phyloP scores from a whole-genome alignment of 2,888 invertebrate species.

The Hofmannophila pseudospretella region DNA sequence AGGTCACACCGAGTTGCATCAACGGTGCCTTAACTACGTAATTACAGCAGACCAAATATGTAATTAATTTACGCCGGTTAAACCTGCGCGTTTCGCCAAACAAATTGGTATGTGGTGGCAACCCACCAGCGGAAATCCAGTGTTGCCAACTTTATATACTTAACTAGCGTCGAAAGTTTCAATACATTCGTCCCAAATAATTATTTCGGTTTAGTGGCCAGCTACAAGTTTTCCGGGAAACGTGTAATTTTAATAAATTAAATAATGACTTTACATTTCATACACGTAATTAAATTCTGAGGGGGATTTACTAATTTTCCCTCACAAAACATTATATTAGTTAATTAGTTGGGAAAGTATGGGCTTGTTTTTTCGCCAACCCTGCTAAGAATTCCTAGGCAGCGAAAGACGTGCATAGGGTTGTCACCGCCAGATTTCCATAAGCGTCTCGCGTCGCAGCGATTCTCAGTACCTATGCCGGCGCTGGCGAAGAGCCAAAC shows the following conservation, averaged over 20 bases:
- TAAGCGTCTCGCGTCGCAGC: slow-evolving; percentile 14
- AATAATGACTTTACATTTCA: too few species aligned
- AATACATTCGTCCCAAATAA: slow-evolving; percentile 31
- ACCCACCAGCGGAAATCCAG: slow-evolving; percentile 16
- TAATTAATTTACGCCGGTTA: slow-evolving; percentile 56
- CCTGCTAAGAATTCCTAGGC: too few species aligned
- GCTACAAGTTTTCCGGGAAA: not conserved
- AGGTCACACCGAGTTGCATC: slow-evolving; percentile 50
- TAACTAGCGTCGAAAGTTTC: slow-evolving; percentile 29
- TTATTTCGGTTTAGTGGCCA: slow-evolving; percentile 23
- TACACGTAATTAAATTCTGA: too few species aligned
- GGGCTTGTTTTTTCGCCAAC: too few species aligned
- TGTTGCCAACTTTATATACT: slow-evolving; percentile 29
- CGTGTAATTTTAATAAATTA: too few species aligned
- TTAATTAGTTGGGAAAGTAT: too few species aligned
- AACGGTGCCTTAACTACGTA: slow-evolving; percentile 39
- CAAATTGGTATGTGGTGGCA: slow-evolving; percentile 35
- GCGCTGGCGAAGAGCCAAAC: slow-evolving; percentile 59
- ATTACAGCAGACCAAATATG: slow-evolving; percentile 52
- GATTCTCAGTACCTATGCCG: slow-evolving; percentile 16
- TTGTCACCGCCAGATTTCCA: slow-evolving; percentile 49
- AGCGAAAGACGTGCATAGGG: slow-evolving; percentile 13
- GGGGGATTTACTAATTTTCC: too few species aligned
- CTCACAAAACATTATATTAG: too few species aligned
- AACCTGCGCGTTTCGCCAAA: slow-evolving; percentile 36